Evolutionary conservation across 2,797 vertebrate genomes (phyloP).

Genomic region (Fringilla coelebs): DNA sequence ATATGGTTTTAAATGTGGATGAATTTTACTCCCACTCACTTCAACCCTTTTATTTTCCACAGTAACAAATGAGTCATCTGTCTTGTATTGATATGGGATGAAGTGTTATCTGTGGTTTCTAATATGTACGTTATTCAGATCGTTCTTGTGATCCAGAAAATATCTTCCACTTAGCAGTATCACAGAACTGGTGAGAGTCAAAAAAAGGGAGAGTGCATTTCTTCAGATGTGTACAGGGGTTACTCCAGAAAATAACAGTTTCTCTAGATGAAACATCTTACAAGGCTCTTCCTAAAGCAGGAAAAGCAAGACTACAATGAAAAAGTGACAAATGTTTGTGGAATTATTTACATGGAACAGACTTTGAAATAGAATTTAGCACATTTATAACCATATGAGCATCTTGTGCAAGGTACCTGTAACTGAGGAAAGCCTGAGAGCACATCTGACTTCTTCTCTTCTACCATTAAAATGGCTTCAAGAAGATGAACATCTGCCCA

Average conservation of each 20-base stretch:
- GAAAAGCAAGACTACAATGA: background rate
- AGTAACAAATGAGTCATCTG: background rate
- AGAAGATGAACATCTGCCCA: slow-evolving; percentile 85
- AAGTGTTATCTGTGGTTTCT: background rate
- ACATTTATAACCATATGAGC: background rate
- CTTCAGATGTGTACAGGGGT: background rate
- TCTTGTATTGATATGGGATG: background rate
- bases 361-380: background rate
- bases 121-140: background rate
- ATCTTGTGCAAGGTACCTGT: slow-evolving; percentile 71
- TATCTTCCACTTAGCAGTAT: background rate
- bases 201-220: background rate
- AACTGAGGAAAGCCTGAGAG: slow-evolving; percentile 79
- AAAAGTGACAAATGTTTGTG: background rate
- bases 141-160: background rate
- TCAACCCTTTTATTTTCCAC: background rate
- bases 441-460: slow-evolving; percentile 81
- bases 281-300: background rate
- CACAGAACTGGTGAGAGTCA: background rate
- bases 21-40: background rate
- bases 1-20: background rate
- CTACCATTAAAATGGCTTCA: slow-evolving; percentile 86
- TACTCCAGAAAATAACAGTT: background rate
- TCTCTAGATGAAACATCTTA: background rate
- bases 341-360: background rate